Conservation (phyloP, 2,888 invertebrate genomes). For the Kryphioiulus occultus region DNA sequence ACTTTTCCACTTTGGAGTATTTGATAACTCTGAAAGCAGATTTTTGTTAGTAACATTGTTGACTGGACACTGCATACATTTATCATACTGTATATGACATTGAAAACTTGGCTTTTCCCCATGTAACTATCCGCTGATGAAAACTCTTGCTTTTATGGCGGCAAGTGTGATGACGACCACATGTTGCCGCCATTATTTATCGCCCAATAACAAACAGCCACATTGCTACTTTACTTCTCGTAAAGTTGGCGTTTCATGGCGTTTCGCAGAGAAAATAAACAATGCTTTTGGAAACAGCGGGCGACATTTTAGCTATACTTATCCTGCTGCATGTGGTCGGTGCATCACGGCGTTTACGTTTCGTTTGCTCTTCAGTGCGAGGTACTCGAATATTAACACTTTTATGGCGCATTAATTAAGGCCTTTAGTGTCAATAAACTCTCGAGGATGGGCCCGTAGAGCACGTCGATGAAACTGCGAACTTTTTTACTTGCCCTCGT, state of each 20-base stretch:
- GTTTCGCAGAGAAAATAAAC: background rate
- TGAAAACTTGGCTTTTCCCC: background rate
- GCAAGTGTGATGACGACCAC: background rate
- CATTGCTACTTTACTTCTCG: background rate
- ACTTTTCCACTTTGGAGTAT: too few relatives aligned
- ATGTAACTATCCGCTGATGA: background rate
- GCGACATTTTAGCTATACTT: constrained; percentile 18
- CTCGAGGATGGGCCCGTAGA: background rate
- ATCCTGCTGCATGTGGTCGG: background rate
- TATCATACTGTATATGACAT: too few relatives aligned
- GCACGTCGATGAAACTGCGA: background rate
- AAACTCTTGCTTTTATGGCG: background rate
- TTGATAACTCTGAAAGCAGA: too few relatives aligned
- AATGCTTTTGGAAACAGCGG: background rate
- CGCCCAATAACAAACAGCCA: constrained; percentile 3
- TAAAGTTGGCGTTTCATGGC: background rate
- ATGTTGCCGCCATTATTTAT: constrained; percentile 2
- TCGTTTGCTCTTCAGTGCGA: background rate
- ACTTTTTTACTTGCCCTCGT: background rate
- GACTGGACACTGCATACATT: too few relatives aligned
- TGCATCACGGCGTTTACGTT: background rate
- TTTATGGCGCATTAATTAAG: constrained; percentile 11
- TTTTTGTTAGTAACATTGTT: too few relatives aligned
- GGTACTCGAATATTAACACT: constrained; percentile 17
- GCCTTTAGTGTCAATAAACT: constrained; percentile 17